Evolutionary conservation across 2,888 invertebrate genomes (phyloP), one percentile per base, ranked within the genome.

Genomic region (Rutpela maculata): DNA sequence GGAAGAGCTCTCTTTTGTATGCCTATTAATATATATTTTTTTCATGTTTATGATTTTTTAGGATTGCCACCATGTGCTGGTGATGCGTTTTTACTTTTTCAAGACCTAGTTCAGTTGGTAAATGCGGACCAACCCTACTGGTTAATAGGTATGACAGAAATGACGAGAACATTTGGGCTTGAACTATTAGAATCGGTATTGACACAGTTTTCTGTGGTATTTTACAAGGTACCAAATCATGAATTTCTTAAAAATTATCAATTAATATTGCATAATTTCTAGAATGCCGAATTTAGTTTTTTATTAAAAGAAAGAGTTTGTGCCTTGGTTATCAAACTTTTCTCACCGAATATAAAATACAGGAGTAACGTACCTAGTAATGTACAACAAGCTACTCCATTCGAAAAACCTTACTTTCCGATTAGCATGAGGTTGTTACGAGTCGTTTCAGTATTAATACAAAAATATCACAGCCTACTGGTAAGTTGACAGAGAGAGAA

Each of bases 321-420:
- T 89, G 99, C 99, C 0, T 92, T 99, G 85, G 97, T 99, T n/a
- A 99, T 99, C 82, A 97, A 98, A 89, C 91, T 99, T 78, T 99
- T 99, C 89, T 99, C 99, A 26, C 99, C 99, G 12, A 99, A 98
- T 89, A 96, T 99, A n/a, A 99, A 99, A 88, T 98, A 97, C 90
- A 94, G 97, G 79, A 89, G 88, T 77, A 89, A 88, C 74, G 85
- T 90, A 69, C 93, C 92, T 79, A 91, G 91, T 43, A 93, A 92
- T 82, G 91, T 92, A 74, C 93, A 93, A 85, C 93, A 93, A 82
- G 92, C 93, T 22, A 92, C 93, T 10, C 91, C 94, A 22, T 92
- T 93, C 66, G 98, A 98, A 88, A 96, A 98, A 81, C 99, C 99
- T 0, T 97, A 97, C 91, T 99, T 98, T 91, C 98, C 99, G 1